These are phyloP conservation scores for Drosophila lini DNA, from an alignment of 1,140 invertebrate species.

Conservation along the genomic window DNA sequence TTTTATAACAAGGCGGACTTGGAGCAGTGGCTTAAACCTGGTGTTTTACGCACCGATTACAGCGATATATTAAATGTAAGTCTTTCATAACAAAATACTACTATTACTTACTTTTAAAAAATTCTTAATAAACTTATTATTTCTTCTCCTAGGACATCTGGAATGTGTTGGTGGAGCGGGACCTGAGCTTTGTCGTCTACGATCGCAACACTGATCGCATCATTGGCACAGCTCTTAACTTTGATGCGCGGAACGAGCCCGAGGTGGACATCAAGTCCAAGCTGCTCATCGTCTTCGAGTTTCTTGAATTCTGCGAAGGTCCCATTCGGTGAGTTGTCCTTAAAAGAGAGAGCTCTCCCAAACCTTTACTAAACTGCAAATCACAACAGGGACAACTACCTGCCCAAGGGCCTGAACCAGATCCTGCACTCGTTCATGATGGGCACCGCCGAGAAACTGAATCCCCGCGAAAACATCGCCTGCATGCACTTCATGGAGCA, in stretches of 20 bases:
- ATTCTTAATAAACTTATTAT: too few species aligned
- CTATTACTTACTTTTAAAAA: not conserved
- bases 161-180: constrained; percentile 87
- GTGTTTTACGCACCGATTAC: constrained; percentile 88
- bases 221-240: constrained; percentile 90
- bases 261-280: constrained; percentile 88
- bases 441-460: constrained; percentile 88
- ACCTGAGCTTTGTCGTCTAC: constrained; percentile 89
- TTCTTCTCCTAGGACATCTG: constrained; percentile 85
- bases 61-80: constrained; percentile 86
- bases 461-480: constrained; percentile 89
- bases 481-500: constrained; percentile 92
- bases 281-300: constrained; percentile 90
- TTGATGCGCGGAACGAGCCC: constrained; percentile 92
- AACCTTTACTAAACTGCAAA: not conserved
- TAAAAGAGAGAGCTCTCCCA: too few species aligned
- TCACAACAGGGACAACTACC: constrained; percentile 85
- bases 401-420: constrained; percentile 88
- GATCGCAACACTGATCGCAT: constrained; percentile 72
- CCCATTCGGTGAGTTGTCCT: constrained; percentile 86
- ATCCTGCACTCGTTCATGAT: constrained; percentile 94
- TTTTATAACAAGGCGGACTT: constrained; percentile 94
- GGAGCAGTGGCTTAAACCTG: constrained; percentile 89
- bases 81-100: not conserved
- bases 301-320: constrained; percentile 90